Base-by-base conservation (phyloP, 2,113 vertebrate species). In the Lanius collurio region DNA sequence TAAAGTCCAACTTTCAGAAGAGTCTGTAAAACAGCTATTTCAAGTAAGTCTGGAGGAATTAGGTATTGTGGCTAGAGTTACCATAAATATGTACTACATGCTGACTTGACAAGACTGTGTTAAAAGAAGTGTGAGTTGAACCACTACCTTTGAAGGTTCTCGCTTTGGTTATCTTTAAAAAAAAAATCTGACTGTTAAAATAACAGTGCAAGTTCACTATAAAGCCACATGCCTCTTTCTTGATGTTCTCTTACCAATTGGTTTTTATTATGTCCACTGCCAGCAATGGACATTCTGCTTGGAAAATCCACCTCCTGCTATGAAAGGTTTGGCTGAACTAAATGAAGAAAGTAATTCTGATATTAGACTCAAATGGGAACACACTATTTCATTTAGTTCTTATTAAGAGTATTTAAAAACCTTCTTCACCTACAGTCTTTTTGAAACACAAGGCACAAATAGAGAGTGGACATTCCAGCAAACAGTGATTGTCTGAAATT, bases 391-490 rank as follows among this genome's bases (percentile, higher is more conserved):
- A 81, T 94, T 96, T 74, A 95, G 87, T 93, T 90, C 95, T 91
- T 83, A 28, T 56, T 76, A 90, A 79, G 93, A 94, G 79, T 93
- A 50, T 93, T 90, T 70, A 76, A 97, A 96, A 98, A 68, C 73
- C 88, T 77, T 94, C 79, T 92, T 94, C 94, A 89, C 69, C 85
- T 82, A 88, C 81, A 95, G 96, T 97, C 90, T 87, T 93, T 96
- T 52, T 95, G 97, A 94, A 97, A 97, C 88, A 92, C 95, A 97
- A 98, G 98, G 97, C 97, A 98, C 97, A 97, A 94, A 82, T 16
- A 95, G 86, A 86, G 94, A 96, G 96, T 75, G 88, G 95, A 95
- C 95, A 57, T 92, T 95, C 89, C 96, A 96, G 97, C 93, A 93
- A 95, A 55, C 64, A 89, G 69, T 76, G 97, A 98, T 92, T 97